phyloP scores from a whole-genome alignment of 2,888 invertebrate species.

The Eubasilissa splendida region DNA sequence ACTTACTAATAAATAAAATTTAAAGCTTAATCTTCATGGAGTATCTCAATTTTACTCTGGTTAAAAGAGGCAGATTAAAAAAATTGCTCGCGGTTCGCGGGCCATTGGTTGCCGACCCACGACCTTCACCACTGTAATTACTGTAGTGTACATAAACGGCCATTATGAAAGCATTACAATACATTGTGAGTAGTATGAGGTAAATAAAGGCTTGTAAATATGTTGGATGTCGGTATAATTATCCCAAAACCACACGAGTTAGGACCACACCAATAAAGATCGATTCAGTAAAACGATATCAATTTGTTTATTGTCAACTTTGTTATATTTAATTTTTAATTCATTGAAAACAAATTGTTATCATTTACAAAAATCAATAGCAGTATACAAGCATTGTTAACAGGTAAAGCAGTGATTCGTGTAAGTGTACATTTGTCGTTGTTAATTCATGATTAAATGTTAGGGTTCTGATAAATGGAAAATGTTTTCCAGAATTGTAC shows the following conservation, averaged over 20 bases:
- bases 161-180: too few relatives aligned
- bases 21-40: too few relatives aligned
- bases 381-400: slow-evolving; percentile 29
- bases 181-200: too few relatives aligned
- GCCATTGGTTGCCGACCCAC: too few relatives aligned
- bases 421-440: slow-evolving; percentile 6
- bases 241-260: slow-evolving; percentile 8
- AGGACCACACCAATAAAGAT: slow-evolving; percentile 12
- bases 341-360: neutral
- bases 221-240: neutral
- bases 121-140: too few relatives aligned
- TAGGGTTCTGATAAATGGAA: neutral
- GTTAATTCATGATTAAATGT: neutral
- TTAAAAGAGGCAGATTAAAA: too few relatives aligned
- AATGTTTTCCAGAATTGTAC: neutral
- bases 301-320: neutral
- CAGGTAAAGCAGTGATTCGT: slow-evolving; percentile 15
- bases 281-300: neutral
- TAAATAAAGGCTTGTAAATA: neutral
- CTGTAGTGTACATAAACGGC: too few relatives aligned
- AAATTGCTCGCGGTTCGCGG: too few relatives aligned
- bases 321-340: too few relatives aligned
- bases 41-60: too few relatives aligned
- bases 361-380: neutral
- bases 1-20: too few relatives aligned